Evolutionary conservation across 2,888 invertebrate species (phyloP).

Genomic region (Serripes groenlandicus): DNA sequence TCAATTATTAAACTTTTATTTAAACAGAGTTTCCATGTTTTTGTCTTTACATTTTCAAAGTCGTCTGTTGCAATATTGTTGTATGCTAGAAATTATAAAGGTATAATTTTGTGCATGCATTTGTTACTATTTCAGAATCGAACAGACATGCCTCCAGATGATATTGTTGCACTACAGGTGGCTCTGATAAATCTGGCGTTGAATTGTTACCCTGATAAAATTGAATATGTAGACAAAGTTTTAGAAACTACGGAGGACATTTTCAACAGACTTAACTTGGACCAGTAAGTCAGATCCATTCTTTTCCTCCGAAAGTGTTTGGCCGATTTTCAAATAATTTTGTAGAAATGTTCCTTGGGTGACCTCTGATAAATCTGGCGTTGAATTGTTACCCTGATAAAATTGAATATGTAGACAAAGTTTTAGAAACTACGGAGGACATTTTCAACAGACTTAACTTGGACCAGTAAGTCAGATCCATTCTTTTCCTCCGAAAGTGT

Average conservation of each 20-base stretch:
- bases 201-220: conserved; percentile 97
- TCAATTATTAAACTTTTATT: too few relatives aligned
- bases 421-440: conserved; percentile 95
- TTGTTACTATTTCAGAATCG: conserved; percentile 91
- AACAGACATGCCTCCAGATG: conserved; percentile 97
- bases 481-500: too few relatives aligned
- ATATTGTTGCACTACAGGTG: conserved; percentile 97
- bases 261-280: conserved; percentile 94
- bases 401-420: conserved; percentile 97
- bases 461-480: conserved; percentile 91
- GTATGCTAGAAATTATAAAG: too few relatives aligned
- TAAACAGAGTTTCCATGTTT: too few relatives aligned
- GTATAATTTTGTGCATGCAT: too few relatives aligned
- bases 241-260: conserved; percentile 96
- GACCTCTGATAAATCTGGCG: conserved; percentile 94
- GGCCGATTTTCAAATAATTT: too few relatives aligned
- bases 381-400: conserved; percentile 98
- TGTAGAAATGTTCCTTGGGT: not conserved
- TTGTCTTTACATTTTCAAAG: too few relatives aligned
- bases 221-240: conserved; percentile 98
- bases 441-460: conserved; percentile 96
- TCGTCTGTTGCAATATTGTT: too few relatives aligned
- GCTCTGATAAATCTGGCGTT: conserved; percentile 96
- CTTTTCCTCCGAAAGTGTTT: too few relatives aligned
- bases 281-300: conserved; percentile 91